Evolutionary conservation across 2,888 invertebrate species (phyloP), one percentile per base, ranked within the genome.

Genomic region (Watsonalla cultraria): DNA sequence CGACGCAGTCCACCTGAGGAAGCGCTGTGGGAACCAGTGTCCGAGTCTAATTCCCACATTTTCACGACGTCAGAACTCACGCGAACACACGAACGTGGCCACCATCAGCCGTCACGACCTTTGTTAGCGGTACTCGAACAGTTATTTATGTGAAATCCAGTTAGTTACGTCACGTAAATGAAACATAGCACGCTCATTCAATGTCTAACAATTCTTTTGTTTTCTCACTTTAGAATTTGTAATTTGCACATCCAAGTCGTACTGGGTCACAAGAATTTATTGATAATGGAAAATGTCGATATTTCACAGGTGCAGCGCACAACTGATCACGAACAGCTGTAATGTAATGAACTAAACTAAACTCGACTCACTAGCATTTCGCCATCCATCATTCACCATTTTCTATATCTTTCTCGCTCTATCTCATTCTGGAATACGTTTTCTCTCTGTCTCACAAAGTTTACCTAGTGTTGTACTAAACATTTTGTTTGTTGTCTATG

Each of bases 1-100:
- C 86, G 83, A 58, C 91, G 89, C 69, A 91, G 74, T 59, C 91
- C 91, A 70, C 90, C 91, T 70, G 85, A 90, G 56, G 90, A 90
- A 69, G 76, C 76, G 69, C 88, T 86, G 63, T 77, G 84, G 66
- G 88, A 88, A 65, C 84, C 86, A 57, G 80, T 74, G 62, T 87
- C 90, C 51, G 87, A 89, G 64, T 90, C 90, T 53, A 85, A 76
- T 80, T 87, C 90, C 91, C 91, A 91, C 91, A 91, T 91, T 66
- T 65, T 80, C 56, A 60, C 68, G 66, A 56, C 70, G 73, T 79
- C 73, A 75, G 65, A 73, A 68, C 66, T 75, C 77, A 76, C 73
- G 66, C 61, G 63, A 66, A 61, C 70, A 74, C 68, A 71, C 74
- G 57, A 77, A 66, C 58, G 62, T 65, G 64, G 66, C 71, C 70